phyloP scores from a whole-genome alignment of 2,113 vertebrate species.

The Odobenus rosmarus region DNA sequence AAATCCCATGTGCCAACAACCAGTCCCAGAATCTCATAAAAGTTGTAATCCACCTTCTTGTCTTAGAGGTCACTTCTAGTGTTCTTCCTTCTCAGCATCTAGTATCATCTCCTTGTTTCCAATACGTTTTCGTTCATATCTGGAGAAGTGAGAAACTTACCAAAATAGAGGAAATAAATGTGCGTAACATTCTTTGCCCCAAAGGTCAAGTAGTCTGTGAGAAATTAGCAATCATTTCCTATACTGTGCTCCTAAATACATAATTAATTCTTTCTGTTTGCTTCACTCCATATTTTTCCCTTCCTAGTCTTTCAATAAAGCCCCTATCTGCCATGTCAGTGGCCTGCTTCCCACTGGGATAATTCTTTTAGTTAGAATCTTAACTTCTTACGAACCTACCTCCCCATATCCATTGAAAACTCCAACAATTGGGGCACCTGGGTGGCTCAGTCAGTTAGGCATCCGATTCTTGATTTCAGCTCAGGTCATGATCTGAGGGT shows the following conservation, averaged over 20 bases:
- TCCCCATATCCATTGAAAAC: not conserved
- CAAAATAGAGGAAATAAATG: not conserved
- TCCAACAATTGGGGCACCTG: not conserved
- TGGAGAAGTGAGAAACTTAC: not conserved
- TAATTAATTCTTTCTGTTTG: not conserved
- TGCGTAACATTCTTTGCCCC: not conserved
- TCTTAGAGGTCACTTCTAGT: not conserved
- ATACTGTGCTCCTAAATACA: not conserved
- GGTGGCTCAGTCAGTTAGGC: not conserved
- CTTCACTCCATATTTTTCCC: not conserved
- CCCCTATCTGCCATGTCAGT: not conserved
- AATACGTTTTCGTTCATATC: not conserved
- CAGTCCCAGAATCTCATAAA: not conserved
- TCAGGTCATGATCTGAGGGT: not conserved
- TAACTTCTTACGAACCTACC: not conserved
- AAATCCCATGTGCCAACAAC: not conserved
- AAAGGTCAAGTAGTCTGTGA: not conserved
- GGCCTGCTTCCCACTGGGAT: not conserved
- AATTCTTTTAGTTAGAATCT: not conserved
- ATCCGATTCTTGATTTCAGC: not conserved
- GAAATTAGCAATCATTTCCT: not conserved
- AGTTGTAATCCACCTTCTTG: not conserved
- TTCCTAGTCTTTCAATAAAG: not conserved
- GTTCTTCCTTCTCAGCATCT: not conserved
- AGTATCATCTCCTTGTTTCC: not conserved